Base-by-base conservation (phyloP, 2,113 vertebrate genomes). In the Vulpes lagopus region DNA sequence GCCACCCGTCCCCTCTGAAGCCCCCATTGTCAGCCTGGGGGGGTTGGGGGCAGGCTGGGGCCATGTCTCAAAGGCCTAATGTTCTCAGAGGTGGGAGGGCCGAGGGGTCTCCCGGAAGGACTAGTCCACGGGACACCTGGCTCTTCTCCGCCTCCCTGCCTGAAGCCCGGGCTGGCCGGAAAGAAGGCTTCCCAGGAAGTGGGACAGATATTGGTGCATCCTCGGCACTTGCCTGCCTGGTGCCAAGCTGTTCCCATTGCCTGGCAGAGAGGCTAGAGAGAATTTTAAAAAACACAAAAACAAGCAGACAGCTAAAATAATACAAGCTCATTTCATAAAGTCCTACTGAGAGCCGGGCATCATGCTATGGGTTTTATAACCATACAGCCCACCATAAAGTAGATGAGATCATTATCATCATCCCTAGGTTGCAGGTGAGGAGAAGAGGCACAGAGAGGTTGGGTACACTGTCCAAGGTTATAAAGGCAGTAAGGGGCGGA, bases 1-100 rank as follows among this genome's bases (percentile, higher is more conserved):
- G 89, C 82, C 80, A 95, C 90, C 67, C 55, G 11, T 89, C 81
- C 92, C 95, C 89, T 97, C 97, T 96, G 95, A 98, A 97, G 93
- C 94, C 69, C 85, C 97, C 93, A 94, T 96, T 98, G 97, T 98
- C 88, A 73, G 91, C 55, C 55, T 1, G 16, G 51, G 43, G 67
- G 73, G 38, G 1, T 25, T 12, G 27, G 91, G 93, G 78, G 62
- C 89, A 90, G 83, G 69, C 89, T 8, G 59, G 89, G 74, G 16
- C 38, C 64, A 79, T 9, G 35, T 91, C 97, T 98, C 96, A 93
- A 97, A 97, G 86, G 86, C 96, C 60, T 95, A 94, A 96, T 95
- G 94, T 95, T 97, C 89, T 91, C 93, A 73, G 91, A 97, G 94
- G 96, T 96, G 92, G 83, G 59, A 81, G 95, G 88, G 82, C 89